Percentiles rank a stretch among this genome's conserved stretches.
Evolutionary conservation across 2,797 vertebrate species (phyloP).

Genomic region (Novumbra hubbsi): DNA sequence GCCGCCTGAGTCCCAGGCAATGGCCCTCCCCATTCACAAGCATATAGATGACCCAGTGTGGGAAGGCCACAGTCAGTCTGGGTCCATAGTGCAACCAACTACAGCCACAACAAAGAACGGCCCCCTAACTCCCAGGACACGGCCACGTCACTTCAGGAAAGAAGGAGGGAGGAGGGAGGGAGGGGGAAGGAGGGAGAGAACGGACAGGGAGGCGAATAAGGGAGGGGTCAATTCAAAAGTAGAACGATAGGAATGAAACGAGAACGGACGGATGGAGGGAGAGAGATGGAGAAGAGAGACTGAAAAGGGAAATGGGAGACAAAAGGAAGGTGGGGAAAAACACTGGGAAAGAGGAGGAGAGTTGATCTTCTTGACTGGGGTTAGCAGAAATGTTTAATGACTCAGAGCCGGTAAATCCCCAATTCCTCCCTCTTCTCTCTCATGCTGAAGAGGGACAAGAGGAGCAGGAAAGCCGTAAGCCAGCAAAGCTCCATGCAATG

Average conservation of each 20-base stretch:
- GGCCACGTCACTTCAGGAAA: not conserved
- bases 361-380: not conserved
- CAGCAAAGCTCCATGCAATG: not conserved
- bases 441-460: conserved; percentile 1
- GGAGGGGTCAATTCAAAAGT: no score
- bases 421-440: conserved; percentile 14
- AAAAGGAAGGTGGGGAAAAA: not conserved
- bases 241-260: not conserved
- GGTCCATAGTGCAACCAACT: conserved; percentile 7
- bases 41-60: conserved; percentile 33
- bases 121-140: conserved; percentile 9
- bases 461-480: conserved; percentile 9
- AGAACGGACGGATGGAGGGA: not conserved
- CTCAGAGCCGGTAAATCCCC: not conserved
- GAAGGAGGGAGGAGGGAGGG: not conserved
- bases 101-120: conserved; percentile 13
- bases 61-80: conserved; percentile 33
- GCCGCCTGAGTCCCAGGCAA: conserved; percentile 9
- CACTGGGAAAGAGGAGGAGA: not conserved
- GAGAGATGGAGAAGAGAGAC: not conserved
- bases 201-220: not conserved
- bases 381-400: conserved; percentile 7
- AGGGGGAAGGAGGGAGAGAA: not conserved
- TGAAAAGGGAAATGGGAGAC: not conserved
- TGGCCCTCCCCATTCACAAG: not conserved